phyloP scores from a whole-genome alignment of 2,113 vertebrate species.

The Suncus etruscus region DNA sequence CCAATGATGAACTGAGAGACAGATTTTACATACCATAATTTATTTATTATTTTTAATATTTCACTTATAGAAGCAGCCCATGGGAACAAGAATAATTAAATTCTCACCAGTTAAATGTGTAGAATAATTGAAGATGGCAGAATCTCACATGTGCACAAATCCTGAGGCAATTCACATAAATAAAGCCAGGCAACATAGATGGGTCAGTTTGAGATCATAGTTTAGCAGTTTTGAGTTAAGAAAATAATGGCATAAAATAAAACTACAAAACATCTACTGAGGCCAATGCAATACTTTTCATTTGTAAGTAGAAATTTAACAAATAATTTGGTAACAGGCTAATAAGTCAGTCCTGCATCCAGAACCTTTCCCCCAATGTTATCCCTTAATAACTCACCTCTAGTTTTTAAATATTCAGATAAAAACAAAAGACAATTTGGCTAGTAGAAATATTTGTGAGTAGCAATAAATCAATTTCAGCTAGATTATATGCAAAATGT shows the following conservation, averaged over 20 bases:
- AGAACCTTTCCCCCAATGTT: neutral
- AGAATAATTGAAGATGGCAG: constrained; percentile 68
- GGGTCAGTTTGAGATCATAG: constrained; percentile 30
- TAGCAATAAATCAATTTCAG: neutral
- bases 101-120: constrained; percentile 62
- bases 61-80: constrained; percentile 26
- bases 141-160: constrained; percentile 28
- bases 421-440: neutral
- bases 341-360: neutral
- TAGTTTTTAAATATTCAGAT: neutral
- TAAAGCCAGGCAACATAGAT: constrained; percentile 14
- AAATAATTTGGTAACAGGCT: neutral
- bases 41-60: constrained; percentile 54
- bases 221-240: constrained; percentile 45
- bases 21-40: neutral
- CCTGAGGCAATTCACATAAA: constrained; percentile 50
- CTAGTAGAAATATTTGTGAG: neutral
- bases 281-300: neutral
- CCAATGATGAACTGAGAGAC: neutral
- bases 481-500: neutral
- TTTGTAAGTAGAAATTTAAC: constrained; percentile 8
- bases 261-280: neutral
- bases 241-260: constrained; percentile 7
- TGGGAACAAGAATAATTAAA: constrained; percentile 64
- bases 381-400: neutral